Base-by-base conservation (phyloP, 2,797 vertebrate genomes). In the Amblyopsis hoosieri region DNA sequence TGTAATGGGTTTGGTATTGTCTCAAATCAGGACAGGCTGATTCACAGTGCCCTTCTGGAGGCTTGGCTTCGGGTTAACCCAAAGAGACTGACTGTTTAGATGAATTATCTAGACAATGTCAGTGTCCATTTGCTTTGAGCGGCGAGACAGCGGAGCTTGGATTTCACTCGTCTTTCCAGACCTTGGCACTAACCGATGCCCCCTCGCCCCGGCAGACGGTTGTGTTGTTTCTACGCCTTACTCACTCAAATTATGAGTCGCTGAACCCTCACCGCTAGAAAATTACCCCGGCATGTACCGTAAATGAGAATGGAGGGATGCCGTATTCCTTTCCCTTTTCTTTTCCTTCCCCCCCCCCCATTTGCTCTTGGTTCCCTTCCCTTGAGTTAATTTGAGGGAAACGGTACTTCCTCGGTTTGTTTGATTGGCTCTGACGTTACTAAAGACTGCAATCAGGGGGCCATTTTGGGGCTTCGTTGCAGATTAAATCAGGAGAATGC, bases 361-460 rank as follows among this genome's bases (percentile, higher is more conserved):
- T 84, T 87, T 84, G 79, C 69, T 70, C 31, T 57, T 85, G 78
- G 81, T 85, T 70, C 66, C 81, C 52, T 82, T 82, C 79, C 78
- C 85, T 82, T 2, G 84, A 87, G 67, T 75, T 91, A 92, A 93
- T 92, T 93, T 91, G 87, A 91, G 78, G 91, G 83, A 87, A 94
- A 92, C 86, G 67, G 72, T 91, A 81, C 79, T 91, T 91, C 86
- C 73, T 82, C 69, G 75, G 78, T 88, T 87, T 85, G 86, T 89
- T 92, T 93, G 94, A 95, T 92, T 93, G 85, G 82, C 81, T 85
- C 89, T 92, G 89, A 91, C 87, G 80, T 94, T 85, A 92, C 83
- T 92, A 93, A 95, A 94, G 78, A 94, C 87, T 82, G 81, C 84
- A 94, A 93, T 91, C 88, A 93, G 85, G 92, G 92, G 88, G 91